Evolutionary conservation across 2,113 vertebrate genomes (phyloP).

Genomic region (Nymphicus hollandicus): DNA sequence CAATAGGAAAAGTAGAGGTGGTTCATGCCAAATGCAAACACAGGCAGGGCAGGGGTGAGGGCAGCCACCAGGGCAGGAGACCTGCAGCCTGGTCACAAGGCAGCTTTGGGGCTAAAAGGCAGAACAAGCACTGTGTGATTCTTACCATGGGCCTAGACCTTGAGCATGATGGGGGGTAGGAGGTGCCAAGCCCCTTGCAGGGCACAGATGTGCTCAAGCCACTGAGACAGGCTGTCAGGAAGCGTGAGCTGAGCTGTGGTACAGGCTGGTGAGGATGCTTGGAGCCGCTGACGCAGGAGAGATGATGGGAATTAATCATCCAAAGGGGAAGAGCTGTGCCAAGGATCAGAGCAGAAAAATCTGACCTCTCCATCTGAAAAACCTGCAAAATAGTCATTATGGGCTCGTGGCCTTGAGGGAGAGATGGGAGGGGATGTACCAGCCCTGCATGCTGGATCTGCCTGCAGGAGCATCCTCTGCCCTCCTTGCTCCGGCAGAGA

Average conservation of each 20-base stretch:
- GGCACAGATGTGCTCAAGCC: background rate
- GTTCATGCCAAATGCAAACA: background rate
- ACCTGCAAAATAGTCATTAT: background rate
- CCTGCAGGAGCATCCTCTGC: background rate
- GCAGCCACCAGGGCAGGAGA: background rate
- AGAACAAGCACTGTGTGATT: background rate
- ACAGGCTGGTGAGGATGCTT: background rate
- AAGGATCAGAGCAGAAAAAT: background rate
- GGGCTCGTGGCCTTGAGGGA: background rate
- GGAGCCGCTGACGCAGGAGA: background rate
- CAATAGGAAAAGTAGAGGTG: background rate
- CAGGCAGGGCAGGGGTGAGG: background rate
- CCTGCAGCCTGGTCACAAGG: background rate
- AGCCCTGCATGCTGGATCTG: background rate
- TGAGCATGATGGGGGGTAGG: rapidly evolving
- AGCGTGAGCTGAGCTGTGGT: rapidly evolving
- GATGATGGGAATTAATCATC: background rate
- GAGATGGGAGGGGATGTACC: background rate
- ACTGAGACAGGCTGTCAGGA: rapidly evolving
- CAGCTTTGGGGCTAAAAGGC: rapidly evolving
- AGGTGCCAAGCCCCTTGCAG: background rate
- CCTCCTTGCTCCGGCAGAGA: background rate
- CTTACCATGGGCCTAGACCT: background rate
- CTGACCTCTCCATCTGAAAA: background rate
- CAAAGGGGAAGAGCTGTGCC: background rate